A percentile compares a stretch with the other conserved stretches of the same genome.
Evolutionary conservation across 2,113 vertebrate genomes (phyloP).

Genomic region (Dolichotis patagonum): DNA sequence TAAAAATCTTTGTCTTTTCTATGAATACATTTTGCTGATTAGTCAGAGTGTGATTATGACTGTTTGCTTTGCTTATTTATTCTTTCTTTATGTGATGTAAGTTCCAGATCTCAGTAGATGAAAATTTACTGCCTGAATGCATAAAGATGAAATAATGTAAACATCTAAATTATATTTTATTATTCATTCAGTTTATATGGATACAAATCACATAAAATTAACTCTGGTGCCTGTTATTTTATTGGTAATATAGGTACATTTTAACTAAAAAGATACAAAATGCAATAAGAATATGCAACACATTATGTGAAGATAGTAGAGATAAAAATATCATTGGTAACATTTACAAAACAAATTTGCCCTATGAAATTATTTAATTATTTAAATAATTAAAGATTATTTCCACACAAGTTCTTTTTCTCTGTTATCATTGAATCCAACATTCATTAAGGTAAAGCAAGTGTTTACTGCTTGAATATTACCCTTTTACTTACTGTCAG

Average conservation of each 20-base stretch:
- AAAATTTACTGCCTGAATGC: not conserved
- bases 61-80: slow-evolving; percentile 10
- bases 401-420: slow-evolving; percentile 37
- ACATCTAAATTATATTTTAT: not conserved
- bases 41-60: not conserved
- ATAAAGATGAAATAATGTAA: not conserved
- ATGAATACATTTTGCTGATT: not conserved
- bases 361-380: slow-evolving; percentile 59
- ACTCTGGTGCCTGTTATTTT: not conserved
- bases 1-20: not conserved
- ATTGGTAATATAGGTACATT: not conserved
- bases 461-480: not conserved
- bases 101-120: not conserved
- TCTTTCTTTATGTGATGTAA: not conserved
- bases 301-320: not conserved
- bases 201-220: not conserved
- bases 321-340: slow-evolving; percentile 44
- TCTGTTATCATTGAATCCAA: slow-evolving; percentile 3
- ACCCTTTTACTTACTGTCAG: not conserved
- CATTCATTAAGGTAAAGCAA: slow-evolving; percentile 6
- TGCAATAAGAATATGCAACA: not conserved
- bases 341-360: slow-evolving; percentile 34
- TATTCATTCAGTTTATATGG: not conserved
- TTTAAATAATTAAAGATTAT: slow-evolving; percentile 18
- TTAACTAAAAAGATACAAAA: not conserved